These are phyloP conservation scores for Drosophila cardini DNA, from an alignment of 1,140 invertebrate species.

Conservation along the genomic window DNA sequence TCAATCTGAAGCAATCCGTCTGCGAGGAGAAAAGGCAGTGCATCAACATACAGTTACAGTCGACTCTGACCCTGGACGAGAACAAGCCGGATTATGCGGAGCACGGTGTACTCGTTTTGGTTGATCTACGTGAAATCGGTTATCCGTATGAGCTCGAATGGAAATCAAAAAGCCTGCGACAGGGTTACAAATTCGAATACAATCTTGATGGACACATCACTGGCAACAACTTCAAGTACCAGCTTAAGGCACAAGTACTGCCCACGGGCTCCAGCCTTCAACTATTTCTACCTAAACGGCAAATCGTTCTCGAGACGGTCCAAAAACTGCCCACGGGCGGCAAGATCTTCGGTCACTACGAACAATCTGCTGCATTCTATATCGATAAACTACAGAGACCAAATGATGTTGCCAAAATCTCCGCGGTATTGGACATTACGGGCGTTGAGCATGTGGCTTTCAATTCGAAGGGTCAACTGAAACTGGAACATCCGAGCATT, in stretches of 20 bases:
- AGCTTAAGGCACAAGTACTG: slow-evolving; percentile 88
- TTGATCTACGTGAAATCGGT: slow-evolving; percentile 90
- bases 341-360: slow-evolving; percentile 77
- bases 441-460: slow-evolving; percentile 85
- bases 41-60: slow-evolving; percentile 89
- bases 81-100: slow-evolving; percentile 80
- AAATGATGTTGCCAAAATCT: slow-evolving; percentile 85
- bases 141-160: slow-evolving; percentile 90
- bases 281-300: slow-evolving; percentile 88
- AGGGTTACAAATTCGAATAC: slow-evolving; percentile 87
- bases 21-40: slow-evolving; percentile 92
- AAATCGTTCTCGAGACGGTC: slow-evolving; percentile 87
- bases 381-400: slow-evolving; percentile 90
- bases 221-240: slow-evolving; percentile 89
- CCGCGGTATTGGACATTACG: slow-evolving; percentile 53
- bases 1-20: slow-evolving; percentile 89
- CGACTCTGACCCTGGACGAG: slow-evolving; percentile 66
- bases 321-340: slow-evolving; percentile 84
- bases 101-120: slow-evolving; percentile 86
- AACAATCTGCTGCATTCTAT: slow-evolving; percentile 86
- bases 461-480: slow-evolving; percentile 86
- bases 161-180: slow-evolving; percentile 87
- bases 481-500: slow-evolving; percentile 88
- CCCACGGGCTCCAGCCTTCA: slow-evolving; percentile 87
- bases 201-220: slow-evolving; percentile 89